phyloP scores from a whole-genome alignment of 1,140 invertebrate genomes.

The Homalodisca vitripennis region DNA sequence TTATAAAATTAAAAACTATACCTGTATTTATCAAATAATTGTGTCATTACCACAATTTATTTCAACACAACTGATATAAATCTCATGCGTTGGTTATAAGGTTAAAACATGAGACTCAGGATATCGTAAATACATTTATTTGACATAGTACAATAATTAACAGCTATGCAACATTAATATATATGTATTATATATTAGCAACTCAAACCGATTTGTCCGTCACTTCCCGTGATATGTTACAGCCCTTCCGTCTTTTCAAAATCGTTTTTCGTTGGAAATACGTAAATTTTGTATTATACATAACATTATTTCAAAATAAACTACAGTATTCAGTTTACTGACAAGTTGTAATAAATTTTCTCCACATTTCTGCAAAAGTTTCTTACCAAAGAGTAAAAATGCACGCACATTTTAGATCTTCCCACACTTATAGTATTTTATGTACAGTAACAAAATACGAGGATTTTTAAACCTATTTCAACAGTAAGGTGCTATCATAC shows the following conservation, averaged over 20 bases:
- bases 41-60: too few relatives aligned
- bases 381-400: background rate
- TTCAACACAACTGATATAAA: too few relatives aligned
- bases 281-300: background rate
- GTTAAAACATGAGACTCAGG: too few relatives aligned
- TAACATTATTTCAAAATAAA: background rate
- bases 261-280: background rate
- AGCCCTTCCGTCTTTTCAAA: background rate
- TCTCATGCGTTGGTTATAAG: too few relatives aligned
- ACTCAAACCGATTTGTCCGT: background rate
- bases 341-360: too few relatives aligned
- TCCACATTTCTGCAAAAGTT: too few relatives aligned
- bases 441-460: too few relatives aligned
- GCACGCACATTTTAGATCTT: background rate
- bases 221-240: background rate
- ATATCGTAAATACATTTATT: constrained; percentile 26
- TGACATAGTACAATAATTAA: constrained; percentile 22
- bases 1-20: too few relatives aligned
- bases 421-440: background rate
- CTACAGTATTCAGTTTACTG: background rate
- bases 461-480: too few relatives aligned
- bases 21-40: too few relatives aligned
- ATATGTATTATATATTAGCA: constrained; percentile 14
- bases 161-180: constrained; percentile 22
- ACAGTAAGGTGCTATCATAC: too few relatives aligned